Evolutionary conservation across 2,888 invertebrate genomes (phyloP), one percentile per base, ranked within the genome.

Genomic region (Parelbella ahira): DNA sequence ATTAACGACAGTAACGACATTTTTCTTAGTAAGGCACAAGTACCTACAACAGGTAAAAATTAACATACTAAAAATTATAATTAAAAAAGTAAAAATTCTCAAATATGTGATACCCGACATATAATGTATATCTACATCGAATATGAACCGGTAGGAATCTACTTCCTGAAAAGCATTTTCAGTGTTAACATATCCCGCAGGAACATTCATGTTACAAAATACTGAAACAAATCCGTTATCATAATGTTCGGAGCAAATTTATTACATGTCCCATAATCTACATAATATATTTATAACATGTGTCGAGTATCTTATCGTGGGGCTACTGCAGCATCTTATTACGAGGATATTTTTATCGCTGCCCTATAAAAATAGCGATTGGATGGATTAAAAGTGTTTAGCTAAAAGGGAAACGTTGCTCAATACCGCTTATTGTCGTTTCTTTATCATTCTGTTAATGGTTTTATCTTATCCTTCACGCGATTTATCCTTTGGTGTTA

Each of bases 291-390:
- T 77, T 78, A 79, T 60, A 66, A 61, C 64, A 39, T 52, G 56
- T 60, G 58, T 52, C 56, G 44, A 39, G 48, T 50, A 69, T 66
- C 68, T 81, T 80, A 81, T 80, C 78, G 55, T 34, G 23, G 53
- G 63, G n/a, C 63, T 63, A 61, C 63, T 58, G 56, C 54, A 51
- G 46, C 53, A 51, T 60, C 61, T 62, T 62, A 55, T 58, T 63
- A 63, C 49, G 57, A 39, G 45, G 33, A 50, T 50, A 48, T 48
- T 53, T 58, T 66, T 64, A 60, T 61, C 59, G 32, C 7, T 32
- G 43, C 28, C 32, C 48, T 45, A 49, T 51, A 54, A 53, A 53
- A 48, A 33, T 23, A 42, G 25, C 32, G 25, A 38, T 20, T 32
- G 32, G 32, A 32, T 7, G 7, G 23, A 4, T 33, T 33, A 27